These are phyloP conservation scores for Spodoptera litura DNA, from an alignment of 1,140 invertebrate species.

Conservation along the genomic window DNA sequence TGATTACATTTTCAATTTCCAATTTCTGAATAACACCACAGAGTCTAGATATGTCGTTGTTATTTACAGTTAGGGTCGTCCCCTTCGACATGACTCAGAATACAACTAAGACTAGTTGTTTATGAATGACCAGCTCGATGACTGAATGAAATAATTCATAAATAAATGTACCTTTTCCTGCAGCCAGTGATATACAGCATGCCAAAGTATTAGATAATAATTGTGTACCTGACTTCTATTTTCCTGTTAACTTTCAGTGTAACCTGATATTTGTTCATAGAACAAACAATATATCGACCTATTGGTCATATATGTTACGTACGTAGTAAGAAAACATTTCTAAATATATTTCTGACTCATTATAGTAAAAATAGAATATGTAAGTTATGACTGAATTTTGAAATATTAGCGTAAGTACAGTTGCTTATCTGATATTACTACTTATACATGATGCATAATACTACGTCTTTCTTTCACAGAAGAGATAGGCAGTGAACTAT, in stretches of 20 bases:
- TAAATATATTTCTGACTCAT: slow-evolving; percentile 23
- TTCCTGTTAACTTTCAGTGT: slow-evolving; percentile 4
- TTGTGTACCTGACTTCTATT: not conserved
- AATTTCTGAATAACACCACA: too few relatives aligned
- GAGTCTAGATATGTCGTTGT: not conserved
- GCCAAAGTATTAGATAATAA: not conserved
- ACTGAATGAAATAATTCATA: not conserved
- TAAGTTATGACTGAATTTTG: not conserved
- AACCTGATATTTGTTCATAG: not conserved
- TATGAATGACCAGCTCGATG: too few relatives aligned
- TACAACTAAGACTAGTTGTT: too few relatives aligned
- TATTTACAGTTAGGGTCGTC: too few relatives aligned
- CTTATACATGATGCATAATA: too few relatives aligned
- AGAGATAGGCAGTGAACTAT: too few relatives aligned
- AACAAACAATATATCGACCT: not conserved
- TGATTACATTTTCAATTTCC: not conserved
- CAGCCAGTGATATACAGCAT: not conserved
- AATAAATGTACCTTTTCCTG: not conserved
- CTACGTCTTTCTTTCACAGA: too few relatives aligned
- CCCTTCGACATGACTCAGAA: too few relatives aligned
- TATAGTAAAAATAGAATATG: not conserved
- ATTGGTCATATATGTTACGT: too few relatives aligned
- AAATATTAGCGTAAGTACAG: not conserved
- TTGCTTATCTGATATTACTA: not conserved
- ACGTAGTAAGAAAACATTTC: not conserved